These are phyloP conservation scores for Coracias cyanogaster DNA, from an alignment of 2,797 vertebrate species.

Conservation along the genomic window DNA sequence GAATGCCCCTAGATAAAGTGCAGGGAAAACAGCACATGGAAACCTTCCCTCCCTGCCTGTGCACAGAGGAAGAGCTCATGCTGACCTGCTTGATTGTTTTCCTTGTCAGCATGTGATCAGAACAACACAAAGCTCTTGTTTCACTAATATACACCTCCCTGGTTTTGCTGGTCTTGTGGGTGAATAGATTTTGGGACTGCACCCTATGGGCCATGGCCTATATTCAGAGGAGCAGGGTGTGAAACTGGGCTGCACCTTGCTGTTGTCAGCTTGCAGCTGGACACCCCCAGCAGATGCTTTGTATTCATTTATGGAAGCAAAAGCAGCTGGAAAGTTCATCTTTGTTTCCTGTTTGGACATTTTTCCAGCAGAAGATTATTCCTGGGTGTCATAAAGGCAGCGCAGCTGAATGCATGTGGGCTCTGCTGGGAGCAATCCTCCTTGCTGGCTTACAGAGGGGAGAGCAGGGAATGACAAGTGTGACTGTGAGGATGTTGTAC, in stretches of 20 bases:
- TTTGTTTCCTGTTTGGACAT: neutral
- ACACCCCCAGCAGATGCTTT: neutral
- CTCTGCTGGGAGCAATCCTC: neutral
- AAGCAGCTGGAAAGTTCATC: neutral
- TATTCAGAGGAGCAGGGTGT: neutral
- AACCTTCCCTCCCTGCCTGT: neutral
- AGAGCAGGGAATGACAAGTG: too few species aligned
- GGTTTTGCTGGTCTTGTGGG: neutral
- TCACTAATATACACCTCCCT: neutral
- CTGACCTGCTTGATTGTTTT: neutral
- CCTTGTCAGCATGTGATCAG: neutral
- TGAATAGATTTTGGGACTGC: neutral
- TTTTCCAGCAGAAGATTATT: neutral
- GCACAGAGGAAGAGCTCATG: neutral
- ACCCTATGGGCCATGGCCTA: fast-evolving
- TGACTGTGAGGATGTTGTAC: neutral
- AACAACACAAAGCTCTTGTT: neutral
- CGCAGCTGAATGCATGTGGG: fast-evolving
- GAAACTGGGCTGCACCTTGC: neutral
- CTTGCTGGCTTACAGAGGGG: neutral
- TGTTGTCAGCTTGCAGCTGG: neutral
- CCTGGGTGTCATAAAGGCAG: neutral
- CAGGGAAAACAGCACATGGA: too few species aligned
- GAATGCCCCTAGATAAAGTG: too few species aligned
- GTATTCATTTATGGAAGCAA: neutral